Evolutionary conservation across 1,140 invertebrate species (phyloP), one percentile per base, ranked within the genome.

Genomic region (Oppia nitens): DNA sequence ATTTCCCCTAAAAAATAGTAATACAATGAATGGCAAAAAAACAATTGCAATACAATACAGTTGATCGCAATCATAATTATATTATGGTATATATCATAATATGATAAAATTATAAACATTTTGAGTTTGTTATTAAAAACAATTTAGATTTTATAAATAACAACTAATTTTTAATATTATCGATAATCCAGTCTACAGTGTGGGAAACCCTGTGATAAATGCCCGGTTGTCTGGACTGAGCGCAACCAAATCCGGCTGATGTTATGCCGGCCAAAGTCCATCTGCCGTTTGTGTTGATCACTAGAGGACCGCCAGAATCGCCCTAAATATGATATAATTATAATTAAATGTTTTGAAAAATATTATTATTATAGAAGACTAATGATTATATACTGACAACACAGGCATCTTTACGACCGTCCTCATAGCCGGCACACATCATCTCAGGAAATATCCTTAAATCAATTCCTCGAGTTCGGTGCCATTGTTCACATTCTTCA

Each of bases 401-500:
- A 57, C 66, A 68, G 14, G 66, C 65, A 68, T 86, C 84, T 67
- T 89, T 87, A 14, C 87, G 87, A 1, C 92, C 92, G 23, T 84
- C 81, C 62, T 85, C 78, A 69, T 95, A 95, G 0, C 91, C 92
- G 3, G 91, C 92, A 71, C 93, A 96, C 70, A 96, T 83, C 91
- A 96, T 97, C 74, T 94, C 89, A 57, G 90, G 87, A 70, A 92
- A 90, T 65, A 93, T 93, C 14, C 90, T 82, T 32, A 93, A 86
- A 70, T 91, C 89, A 64, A 93, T 94, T 57, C 77, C 76, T 61
- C 78, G 75, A 28, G 70, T 71, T 56, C 74, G 68, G 65, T 79
- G 78, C 76, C 78, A 79, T 56, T 81, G 74, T 69, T 90, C 87
- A 68, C 87, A 91, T 53, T 87, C 78, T 29, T 63, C 59, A 48